Conservation (phyloP, 2,888 invertebrate species). For the Lumbricus terrestris region DNA sequence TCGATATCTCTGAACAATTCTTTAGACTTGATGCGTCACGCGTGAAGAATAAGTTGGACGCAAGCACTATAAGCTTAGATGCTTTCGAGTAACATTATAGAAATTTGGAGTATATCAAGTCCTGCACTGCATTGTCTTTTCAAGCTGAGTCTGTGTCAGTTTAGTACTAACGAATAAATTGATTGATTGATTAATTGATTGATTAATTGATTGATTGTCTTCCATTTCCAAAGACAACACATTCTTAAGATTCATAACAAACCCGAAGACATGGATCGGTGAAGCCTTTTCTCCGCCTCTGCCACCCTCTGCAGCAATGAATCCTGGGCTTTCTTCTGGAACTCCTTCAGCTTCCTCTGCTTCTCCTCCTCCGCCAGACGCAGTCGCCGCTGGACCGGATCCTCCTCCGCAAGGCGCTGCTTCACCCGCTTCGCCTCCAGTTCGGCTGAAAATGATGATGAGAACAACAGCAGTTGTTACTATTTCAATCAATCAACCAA, state of each 20-base stretch:
- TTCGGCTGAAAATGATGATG: conserved; percentile 5
- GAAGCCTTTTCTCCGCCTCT: conserved; percentile 44
- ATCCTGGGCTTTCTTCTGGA: conserved; percentile 21
- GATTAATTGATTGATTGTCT: no score
- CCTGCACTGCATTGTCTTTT: no score
- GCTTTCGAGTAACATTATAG: neutral
- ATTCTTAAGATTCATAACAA: no score
- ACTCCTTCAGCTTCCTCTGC: conserved; percentile 20
- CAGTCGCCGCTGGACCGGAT: conserved; percentile 24
- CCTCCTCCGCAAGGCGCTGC: conserved; percentile 7
- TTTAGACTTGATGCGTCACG: neutral
- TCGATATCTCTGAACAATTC: no score
- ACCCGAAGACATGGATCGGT: conserved; percentile 34
- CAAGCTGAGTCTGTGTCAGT: no score
- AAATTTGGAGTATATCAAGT: neutral
- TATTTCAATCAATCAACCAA: no score
- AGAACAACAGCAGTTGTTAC: neutral
- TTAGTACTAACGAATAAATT: no score
- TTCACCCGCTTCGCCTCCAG: conserved; percentile 16
- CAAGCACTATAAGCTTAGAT: no score
- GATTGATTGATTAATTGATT: no score
- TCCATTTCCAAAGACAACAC: no score
- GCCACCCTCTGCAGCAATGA: conserved; percentile 8
- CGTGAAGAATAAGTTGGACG: neutral
- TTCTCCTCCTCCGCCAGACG: conserved; percentile 41